phyloP scores from a whole-genome alignment of 2,797 vertebrate species.

The Manis javanica region DNA sequence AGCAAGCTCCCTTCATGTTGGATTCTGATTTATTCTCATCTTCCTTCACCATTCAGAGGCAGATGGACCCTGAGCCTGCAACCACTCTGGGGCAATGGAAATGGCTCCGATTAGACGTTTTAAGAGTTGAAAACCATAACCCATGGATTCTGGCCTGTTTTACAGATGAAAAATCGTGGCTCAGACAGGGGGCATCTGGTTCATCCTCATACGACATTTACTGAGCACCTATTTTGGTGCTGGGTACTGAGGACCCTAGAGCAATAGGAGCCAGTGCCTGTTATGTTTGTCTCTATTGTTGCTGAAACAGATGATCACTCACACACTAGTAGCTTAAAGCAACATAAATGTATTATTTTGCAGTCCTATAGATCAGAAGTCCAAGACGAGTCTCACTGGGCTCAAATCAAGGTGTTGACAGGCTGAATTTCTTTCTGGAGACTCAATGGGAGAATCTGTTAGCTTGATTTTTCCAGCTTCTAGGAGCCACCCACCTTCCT shows the following conservation, averaged over 20 bases:
- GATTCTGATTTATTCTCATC: neutral
- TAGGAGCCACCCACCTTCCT: neutral
- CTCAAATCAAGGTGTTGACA: neutral
- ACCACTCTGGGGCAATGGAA: neutral
- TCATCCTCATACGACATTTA: neutral
- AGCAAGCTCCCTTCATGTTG: neutral
- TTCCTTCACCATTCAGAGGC: neutral
- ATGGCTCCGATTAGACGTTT: neutral
- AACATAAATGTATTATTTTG: fast-evolving
- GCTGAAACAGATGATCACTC: neutral
- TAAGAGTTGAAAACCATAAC: neutral
- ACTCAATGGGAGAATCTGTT: neutral
- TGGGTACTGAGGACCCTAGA: neutral
- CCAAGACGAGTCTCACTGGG: neutral
- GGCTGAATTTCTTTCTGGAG: neutral
- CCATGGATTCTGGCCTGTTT: neutral
- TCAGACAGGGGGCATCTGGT: neutral
- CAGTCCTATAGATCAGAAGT: neutral
- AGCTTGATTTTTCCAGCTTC: neutral
- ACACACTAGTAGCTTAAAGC: neutral
- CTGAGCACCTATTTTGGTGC: neutral
- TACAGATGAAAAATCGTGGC: neutral
- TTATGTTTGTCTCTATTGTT: neutral
- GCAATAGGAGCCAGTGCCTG: neutral
- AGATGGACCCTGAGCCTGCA: neutral